Evolutionary conservation across 2,888 invertebrate genomes (phyloP).

Genomic region (Rhagonycha lutea): DNA sequence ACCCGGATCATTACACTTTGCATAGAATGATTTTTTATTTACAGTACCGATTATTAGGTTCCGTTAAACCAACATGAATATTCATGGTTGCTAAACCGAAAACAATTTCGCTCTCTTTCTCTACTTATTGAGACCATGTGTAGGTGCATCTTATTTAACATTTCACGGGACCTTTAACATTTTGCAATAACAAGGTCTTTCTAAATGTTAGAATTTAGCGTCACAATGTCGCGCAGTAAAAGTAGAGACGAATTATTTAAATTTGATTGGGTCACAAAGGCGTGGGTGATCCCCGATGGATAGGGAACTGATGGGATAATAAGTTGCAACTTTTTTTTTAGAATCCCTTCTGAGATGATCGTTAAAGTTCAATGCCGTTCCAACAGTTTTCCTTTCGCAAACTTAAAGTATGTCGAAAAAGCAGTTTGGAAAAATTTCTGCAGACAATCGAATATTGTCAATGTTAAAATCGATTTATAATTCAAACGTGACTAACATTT

Average conservation of each 20-base stretch:
- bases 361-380: not conserved
- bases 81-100: not conserved
- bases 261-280: not conserved
- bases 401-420: not conserved
- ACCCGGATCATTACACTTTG: not conserved
- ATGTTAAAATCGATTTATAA: slow-evolving; percentile 17
- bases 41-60: not conserved
- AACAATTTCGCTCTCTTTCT: slow-evolving; percentile 8
- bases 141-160: slow-evolving; percentile 25
- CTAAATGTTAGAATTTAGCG: not conserved
- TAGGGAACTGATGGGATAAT: not conserved
- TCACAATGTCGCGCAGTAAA: not conserved
- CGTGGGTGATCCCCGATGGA: not conserved
- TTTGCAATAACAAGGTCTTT: slow-evolving; percentile 24
- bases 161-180: slow-evolving; percentile 23
- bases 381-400: not conserved
- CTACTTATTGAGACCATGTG: slow-evolving; percentile 21
- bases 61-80: not conserved
- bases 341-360: not conserved
- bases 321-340: not conserved
- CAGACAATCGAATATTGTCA: slow-evolving; percentile 10
- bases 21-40: not conserved
- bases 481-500: slow-evolving; percentile 28
- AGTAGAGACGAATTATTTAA: not conserved
- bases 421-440: not conserved